These are phyloP conservation scores for Linurgus olivaceus DNA, from an alignment of 2,797 vertebrate genomes.

Conservation along the genomic window DNA sequence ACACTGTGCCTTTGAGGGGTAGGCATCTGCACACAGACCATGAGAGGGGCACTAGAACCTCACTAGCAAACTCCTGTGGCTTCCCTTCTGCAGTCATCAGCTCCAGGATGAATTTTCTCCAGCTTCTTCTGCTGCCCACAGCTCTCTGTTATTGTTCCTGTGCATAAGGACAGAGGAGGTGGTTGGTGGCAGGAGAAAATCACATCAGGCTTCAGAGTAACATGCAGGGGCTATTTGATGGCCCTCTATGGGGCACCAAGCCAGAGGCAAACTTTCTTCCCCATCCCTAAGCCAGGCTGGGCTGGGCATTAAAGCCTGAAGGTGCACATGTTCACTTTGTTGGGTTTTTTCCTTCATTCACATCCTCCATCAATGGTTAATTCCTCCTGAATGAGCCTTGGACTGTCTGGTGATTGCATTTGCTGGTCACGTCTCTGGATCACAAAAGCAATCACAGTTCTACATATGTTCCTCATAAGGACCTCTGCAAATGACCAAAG, in stretches of 20 bases:
- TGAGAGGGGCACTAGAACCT: not conserved
- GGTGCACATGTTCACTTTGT: not conserved
- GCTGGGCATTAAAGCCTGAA: not conserved
- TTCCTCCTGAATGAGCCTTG: conserved; percentile 26
- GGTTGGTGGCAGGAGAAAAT: not conserved
- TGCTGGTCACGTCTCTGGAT: conserved; percentile 24
- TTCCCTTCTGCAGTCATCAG: not conserved
- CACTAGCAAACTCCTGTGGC: not conserved
- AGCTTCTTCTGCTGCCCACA: not conserved
- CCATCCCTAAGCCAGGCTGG: not conserved
- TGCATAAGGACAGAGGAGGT: not conserved
- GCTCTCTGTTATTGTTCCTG: not conserved
- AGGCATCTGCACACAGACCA: not conserved
- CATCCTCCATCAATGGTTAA: conserved; percentile 24
- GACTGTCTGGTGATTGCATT: not conserved
- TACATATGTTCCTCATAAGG: conserved; percentile 34
- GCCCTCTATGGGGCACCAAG: not conserved
- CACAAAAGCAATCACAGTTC: conserved; percentile 34
- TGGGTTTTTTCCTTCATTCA: not conserved
- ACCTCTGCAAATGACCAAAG: conserved; percentile 40
- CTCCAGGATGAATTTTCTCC: not conserved
- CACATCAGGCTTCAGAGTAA: not conserved
- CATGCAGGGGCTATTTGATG: not conserved
- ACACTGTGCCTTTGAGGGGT: not conserved
- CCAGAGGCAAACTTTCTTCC: not conserved